phyloP scores from a whole-genome alignment of 2,888 invertebrate genomes.

The Poecilobothrus nobilitatus region DNA sequence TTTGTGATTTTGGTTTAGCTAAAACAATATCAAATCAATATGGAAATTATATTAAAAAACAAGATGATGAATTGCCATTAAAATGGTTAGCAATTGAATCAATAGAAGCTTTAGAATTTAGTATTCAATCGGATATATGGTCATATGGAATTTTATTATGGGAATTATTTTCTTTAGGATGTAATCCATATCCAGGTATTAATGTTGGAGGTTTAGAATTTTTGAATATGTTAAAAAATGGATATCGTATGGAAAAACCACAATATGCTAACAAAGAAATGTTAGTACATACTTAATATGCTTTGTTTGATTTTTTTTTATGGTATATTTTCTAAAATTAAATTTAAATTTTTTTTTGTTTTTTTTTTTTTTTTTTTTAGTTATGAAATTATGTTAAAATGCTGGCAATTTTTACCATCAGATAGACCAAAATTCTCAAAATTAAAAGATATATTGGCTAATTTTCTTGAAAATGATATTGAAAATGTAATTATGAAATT shows the following conservation, averaged over 20 bases:
- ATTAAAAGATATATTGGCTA: slow-evolving; percentile 64
- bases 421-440: slow-evolving; percentile 70
- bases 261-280: slow-evolving; percentile 70
- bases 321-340: too few species aligned
- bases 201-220: slow-evolving; percentile 62
- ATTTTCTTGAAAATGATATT: slow-evolving; percentile 73
- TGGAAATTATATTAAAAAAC: slow-evolving; percentile 76
- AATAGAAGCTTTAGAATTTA: slow-evolving; percentile 81
- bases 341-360: too few species aligned
- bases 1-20: slow-evolving; percentile 93
- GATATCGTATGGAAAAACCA: slow-evolving; percentile 84
- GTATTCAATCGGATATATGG: slow-evolving; percentile 93
- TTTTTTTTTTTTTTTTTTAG: too few species aligned
- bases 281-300: slow-evolving; percentile 48
- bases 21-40: slow-evolving; percentile 56
- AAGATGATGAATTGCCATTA: slow-evolving; percentile 77
- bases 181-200: slow-evolving; percentile 76
- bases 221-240: slow-evolving; percentile 58
- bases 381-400: slow-evolving; percentile 73
- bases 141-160: slow-evolving; percentile 83
- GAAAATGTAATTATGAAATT: too few species aligned
- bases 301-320: too few species aligned
- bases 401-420: slow-evolving; percentile 75
- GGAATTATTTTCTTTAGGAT: slow-evolving; percentile 81
- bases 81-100: slow-evolving; percentile 97